Evolutionary conservation across 2,888 invertebrate genomes (phyloP), one percentile per base, ranked within the genome.

Genomic region (Dasysyrphus tricinctus): DNA sequence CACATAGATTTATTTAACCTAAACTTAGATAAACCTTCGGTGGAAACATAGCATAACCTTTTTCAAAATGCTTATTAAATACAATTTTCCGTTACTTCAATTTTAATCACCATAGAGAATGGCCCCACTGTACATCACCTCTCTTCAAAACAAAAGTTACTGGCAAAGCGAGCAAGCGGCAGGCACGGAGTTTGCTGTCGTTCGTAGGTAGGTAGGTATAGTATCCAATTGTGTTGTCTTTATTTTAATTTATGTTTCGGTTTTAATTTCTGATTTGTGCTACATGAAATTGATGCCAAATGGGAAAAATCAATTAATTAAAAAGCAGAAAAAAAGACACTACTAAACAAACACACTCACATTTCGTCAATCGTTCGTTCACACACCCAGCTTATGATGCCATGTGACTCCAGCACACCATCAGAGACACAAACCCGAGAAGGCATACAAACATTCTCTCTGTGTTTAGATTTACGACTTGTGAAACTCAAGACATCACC

Each of bases 261-360:
- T 79, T 87, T 87, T 73, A 87, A 87, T 87, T 87, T 87, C 87
- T 87, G 87, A 87, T 87, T 87, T 87, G 87, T 87, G 83, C 87
- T 83, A 79, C 87, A 76, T 87, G 87, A 87, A 87, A 87, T 87
- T 83, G 87, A 83, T 83, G 79, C 87, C 83, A 80, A 87, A 87
- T 83, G 83, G 73, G 16, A 83, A 83, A 87, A 87, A 87, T 87
- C 87, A 79, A 87, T 87, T 82, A 87, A 87, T 87, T 87, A 82
- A 87, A 80, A 81, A 80, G 82, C 82, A 79, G 78, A 86, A 82
- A 82, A 81, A 84, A 74, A n/a, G n/a, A 72, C 37, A 29, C 47
- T 47, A 70, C 75, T 44, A 47, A 78, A 74, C 78, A 47, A 69
- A 69, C 67, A 69, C 63, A 77, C 51, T 32, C 42, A 47, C 65